phyloP scores from a whole-genome alignment of 2,797 vertebrate genomes.

The Xenopus petersii region DNA sequence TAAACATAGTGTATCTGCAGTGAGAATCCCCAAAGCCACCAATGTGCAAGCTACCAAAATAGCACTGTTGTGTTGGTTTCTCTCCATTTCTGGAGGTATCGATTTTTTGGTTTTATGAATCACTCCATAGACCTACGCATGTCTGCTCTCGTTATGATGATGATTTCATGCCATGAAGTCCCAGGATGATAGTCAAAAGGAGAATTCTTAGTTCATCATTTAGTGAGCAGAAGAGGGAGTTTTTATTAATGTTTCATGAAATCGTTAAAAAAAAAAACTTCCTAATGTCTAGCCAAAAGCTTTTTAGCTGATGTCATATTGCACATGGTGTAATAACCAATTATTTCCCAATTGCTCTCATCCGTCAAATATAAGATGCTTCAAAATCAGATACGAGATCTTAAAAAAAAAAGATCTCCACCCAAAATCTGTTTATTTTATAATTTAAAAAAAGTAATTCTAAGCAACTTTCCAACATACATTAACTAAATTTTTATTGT shows the following conservation, averaged over 20 bases:
- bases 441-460: no score
- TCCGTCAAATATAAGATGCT: not conserved
- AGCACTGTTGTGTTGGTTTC: no score
- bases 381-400: no score
- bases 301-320: conserved; percentile 11
- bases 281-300: not conserved
- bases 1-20: no score
- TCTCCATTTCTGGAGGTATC: not conserved
- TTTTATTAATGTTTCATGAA: conserved; percentile 10
- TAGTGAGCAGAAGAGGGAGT: not conserved
- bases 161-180: not conserved
- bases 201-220: not conserved
- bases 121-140: not conserved
- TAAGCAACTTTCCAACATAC: no score
- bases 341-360: not conserved
- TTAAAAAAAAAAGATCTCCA: no score
- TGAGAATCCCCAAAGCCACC: not conserved
- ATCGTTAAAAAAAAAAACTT: not conserved
- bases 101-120: conserved; percentile 6
- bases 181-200: not conserved
- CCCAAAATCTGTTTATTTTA: no score
- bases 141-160: not conserved
- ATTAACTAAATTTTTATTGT: no score
- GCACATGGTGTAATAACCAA: not conserved
- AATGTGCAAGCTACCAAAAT: no score